These are phyloP conservation scores for Agrenia bidenticulata DNA, from an alignment of 2,888 invertebrate genomes.

Conservation along the genomic window DNA sequence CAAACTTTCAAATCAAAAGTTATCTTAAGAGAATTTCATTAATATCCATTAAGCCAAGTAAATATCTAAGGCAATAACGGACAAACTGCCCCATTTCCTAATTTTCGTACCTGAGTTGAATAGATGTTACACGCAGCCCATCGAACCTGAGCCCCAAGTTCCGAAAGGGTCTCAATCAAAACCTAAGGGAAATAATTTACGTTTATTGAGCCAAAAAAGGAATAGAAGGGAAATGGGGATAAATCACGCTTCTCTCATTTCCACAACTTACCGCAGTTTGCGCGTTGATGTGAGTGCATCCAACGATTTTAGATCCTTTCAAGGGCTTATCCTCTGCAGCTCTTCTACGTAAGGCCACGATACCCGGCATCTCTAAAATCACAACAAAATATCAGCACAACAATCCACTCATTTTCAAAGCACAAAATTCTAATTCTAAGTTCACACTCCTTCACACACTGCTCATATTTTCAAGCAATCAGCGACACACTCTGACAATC, in stretches of 20 bases:
- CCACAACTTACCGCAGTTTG: constrained; percentile 79
- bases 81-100: background rate
- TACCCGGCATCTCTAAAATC: constrained; percentile 98
- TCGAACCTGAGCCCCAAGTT: constrained; percentile 85
- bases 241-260: background rate
- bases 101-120: constrained; percentile 75
- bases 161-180: constrained; percentile 82
- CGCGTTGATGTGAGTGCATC: constrained; percentile 97
- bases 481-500: too few relatives aligned
- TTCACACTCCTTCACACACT: too few relatives aligned
- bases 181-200: constrained; percentile 57
- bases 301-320: constrained; percentile 93
- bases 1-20: background rate
- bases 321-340: constrained; percentile 92
- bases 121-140: constrained; percentile 98
- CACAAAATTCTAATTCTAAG: too few relatives aligned
- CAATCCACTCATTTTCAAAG: too few relatives aligned
- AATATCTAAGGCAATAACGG: background rate
- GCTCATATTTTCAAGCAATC: too few relatives aligned
- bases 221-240: background rate
- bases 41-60: background rate
- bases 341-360: constrained; percentile 88
- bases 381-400: too few relatives aligned
- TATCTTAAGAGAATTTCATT: background rate
- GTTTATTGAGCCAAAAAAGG: background rate